phyloP scores from a whole-genome alignment of 2,113 vertebrate genomes.

The Heloderma charlesbogerti region DNA sequence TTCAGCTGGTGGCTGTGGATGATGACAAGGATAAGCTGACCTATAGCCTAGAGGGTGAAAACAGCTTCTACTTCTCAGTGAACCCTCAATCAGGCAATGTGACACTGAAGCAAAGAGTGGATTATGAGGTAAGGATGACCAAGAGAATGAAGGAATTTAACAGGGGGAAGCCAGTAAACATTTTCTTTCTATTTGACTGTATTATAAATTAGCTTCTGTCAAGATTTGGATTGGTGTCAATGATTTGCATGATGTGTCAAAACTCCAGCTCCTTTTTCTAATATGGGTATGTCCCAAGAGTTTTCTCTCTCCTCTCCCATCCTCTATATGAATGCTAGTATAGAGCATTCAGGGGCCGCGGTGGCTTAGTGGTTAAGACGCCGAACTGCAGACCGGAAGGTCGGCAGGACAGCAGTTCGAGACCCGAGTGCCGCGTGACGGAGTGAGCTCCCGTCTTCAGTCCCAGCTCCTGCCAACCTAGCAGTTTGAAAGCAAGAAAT shows the following conservation, averaged over 20 bases:
- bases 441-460: too few relatives aligned
- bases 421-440: too few relatives aligned
- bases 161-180: background rate
- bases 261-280: background rate
- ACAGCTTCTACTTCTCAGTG: conserved; percentile 65
- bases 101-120: conserved; percentile 38
- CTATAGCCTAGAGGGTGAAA: conserved; percentile 52
- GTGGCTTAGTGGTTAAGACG: too few relatives aligned
- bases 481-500: too few relatives aligned
- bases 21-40: conserved; percentile 21
- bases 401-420: too few relatives aligned
- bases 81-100: conserved; percentile 32
- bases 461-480: too few relatives aligned
- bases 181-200: background rate
- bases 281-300: background rate
- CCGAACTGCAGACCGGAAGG: too few relatives aligned
- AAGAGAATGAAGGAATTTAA: background rate
- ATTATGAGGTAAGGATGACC: conserved; percentile 79
- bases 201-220: background rate
- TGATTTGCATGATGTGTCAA: background rate
- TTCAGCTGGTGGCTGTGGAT: conserved; percentile 75
- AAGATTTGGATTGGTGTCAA: background rate
- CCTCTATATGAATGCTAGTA: background rate
- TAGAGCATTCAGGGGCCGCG: too few relatives aligned
- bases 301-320: background rate